Conservation (phyloP, 2,113 vertebrate genomes). For the Actinemys pallida region DNA sequence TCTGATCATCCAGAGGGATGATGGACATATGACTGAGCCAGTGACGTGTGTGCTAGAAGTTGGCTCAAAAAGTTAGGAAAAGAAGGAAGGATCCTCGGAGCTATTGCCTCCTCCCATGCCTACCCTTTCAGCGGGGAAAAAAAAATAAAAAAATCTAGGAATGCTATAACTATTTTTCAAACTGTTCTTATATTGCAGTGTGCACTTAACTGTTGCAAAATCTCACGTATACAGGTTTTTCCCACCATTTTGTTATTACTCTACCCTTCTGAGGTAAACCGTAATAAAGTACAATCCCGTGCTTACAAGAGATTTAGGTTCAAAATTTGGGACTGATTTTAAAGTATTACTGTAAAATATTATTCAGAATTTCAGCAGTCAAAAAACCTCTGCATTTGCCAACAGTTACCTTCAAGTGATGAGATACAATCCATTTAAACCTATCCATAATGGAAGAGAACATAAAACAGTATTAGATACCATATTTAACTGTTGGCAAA, state of each 20-base stretch:
- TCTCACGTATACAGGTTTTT: background rate
- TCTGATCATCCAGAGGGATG: background rate
- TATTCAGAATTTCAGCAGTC: background rate
- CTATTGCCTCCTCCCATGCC: background rate
- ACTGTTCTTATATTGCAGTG: background rate
- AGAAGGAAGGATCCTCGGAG: background rate
- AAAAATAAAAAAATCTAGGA: too few species aligned
- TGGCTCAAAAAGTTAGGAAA: background rate
- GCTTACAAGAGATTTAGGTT: background rate
- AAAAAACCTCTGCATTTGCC: background rate
- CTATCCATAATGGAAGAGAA: background rate
- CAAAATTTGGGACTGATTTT: background rate
- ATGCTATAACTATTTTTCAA: background rate
- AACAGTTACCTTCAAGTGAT: background rate
- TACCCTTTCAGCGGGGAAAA: background rate
- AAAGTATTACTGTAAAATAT: background rate
- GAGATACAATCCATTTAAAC: background rate
- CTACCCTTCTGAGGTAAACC: background rate
- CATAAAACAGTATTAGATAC: background rate
- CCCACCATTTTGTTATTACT: background rate
- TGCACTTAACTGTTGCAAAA: background rate
- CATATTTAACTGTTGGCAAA: background rate
- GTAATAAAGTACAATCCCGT: background rate
- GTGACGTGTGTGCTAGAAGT: background rate
- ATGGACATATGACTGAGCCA: background rate